phyloP scores from a whole-genome alignment of 2,797 vertebrate species.

The Cyprinella venusta region DNA sequence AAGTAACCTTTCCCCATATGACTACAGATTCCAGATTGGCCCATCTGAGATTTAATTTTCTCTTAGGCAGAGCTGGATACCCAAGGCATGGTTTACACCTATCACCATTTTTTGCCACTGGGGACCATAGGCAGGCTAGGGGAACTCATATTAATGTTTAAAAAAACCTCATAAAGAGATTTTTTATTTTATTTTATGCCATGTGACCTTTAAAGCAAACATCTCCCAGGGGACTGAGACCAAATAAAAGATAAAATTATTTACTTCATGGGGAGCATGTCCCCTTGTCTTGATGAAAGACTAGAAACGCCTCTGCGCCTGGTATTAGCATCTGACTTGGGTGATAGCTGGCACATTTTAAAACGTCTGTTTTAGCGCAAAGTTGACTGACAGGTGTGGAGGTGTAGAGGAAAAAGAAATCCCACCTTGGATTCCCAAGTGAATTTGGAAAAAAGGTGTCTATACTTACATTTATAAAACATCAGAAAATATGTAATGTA shows the following conservation, averaged over 20 bases:
- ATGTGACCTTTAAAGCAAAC: neutral
- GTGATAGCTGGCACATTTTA: slow-evolving; percentile 3
- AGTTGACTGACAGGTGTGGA: slow-evolving; percentile 7
- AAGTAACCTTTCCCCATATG: too few species aligned
- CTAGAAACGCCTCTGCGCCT: neutral
- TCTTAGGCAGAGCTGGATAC: too few species aligned
- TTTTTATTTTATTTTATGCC: too few species aligned
- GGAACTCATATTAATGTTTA: too few species aligned
- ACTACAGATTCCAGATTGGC: too few species aligned
- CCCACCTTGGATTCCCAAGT: slow-evolving; percentile 7
- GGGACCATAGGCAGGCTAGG: too few species aligned
- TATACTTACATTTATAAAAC: slow-evolving; percentile 23
- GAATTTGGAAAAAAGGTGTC: slow-evolving; percentile 15
- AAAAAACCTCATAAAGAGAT: too few species aligned
- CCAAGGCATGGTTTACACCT: too few species aligned
- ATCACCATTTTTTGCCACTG: too few species aligned
- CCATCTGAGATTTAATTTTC: too few species aligned
- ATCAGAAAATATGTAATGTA: slow-evolving; percentile 13
- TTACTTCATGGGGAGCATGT: slow-evolving; percentile 17
- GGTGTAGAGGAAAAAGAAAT: neutral
- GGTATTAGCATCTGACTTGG: slow-evolving; percentile 2
- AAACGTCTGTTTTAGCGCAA: neutral
- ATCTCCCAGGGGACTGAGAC: neutral
- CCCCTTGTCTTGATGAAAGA: neutral
- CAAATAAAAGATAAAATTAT: slow-evolving; percentile 16